A percentile compares a stretch with the other conserved stretches of the same genome.
phyloP scores from a whole-genome alignment of 2,797 vertebrate genomes.

The Mus spretus region DNA sequence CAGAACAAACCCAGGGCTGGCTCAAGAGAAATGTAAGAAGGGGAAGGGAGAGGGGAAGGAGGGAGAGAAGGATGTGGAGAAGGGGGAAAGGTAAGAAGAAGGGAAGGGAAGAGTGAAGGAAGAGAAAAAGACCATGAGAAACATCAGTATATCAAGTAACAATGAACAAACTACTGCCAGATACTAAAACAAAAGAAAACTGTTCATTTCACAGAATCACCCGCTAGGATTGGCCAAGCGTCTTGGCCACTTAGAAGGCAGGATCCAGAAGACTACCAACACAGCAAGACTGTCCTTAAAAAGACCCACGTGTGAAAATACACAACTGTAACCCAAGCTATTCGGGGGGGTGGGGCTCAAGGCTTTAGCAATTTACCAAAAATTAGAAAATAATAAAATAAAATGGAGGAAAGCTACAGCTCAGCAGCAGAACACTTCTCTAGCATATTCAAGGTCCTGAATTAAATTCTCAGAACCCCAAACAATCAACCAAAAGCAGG shows the following conservation, averaged over 20 bases:
- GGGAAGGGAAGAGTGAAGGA: background rate
- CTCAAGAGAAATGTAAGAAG: background rate
- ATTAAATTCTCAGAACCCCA: background rate
- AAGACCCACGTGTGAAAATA: background rate
- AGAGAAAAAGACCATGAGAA: background rate
- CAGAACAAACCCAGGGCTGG: background rate
- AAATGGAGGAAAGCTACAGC: background rate
- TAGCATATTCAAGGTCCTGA: background rate
- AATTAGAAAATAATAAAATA: background rate
- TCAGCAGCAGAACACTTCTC: background rate
- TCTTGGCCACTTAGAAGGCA: background rate
- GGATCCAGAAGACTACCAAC: background rate
- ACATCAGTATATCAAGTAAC: conserved; percentile 19
- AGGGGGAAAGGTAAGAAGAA: background rate
- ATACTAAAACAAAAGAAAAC: background rate
- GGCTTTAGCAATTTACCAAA: background rate
- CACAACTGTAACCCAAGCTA: background rate
- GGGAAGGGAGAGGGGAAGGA: background rate
- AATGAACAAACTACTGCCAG: conserved; percentile 23
- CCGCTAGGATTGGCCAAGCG: background rate
- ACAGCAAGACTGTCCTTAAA: background rate
- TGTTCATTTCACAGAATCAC: conserved; percentile 39
- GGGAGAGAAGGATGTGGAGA: too few relatives aligned
- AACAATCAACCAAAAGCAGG: background rate
- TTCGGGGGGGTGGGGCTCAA: background rate